Percentiles rank a stretch among this genome's conserved stretches.
Evolutionary conservation across 2,888 invertebrate species (phyloP).

Genomic region (Habrosyne pyritoides): DNA sequence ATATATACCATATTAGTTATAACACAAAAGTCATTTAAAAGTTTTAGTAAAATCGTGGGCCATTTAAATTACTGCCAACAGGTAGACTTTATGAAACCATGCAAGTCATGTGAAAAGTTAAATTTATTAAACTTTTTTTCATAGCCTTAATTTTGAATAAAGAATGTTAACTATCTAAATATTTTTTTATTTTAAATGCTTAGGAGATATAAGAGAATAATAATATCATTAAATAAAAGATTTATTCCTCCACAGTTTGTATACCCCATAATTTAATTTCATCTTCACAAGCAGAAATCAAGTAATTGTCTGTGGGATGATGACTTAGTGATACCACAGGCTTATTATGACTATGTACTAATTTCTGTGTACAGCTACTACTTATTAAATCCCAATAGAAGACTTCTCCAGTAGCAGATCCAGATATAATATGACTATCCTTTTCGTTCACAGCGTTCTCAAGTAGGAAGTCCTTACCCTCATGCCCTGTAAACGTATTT

Average conservation of each 20-base stretch:
- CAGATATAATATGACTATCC: slow-evolving; percentile 94
- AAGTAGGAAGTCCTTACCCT: slow-evolving; percentile 91
- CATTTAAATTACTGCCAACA: too few species aligned
- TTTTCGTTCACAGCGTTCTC: slow-evolving; percentile 93
- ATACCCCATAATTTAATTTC: slow-evolving; percentile 88
- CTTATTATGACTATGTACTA: slow-evolving; percentile 79
- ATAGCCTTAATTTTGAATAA: too few species aligned
- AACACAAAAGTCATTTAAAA: too few species aligned
- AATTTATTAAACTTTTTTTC: too few species aligned
- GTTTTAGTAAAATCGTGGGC: too few species aligned
- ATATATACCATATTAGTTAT: too few species aligned
- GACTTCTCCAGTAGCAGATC: slow-evolving; percentile 93
- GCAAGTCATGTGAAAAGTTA: too few species aligned
- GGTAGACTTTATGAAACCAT: too few species aligned
- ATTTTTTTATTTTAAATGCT: too few species aligned
- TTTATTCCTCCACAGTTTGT: slow-evolving; percentile 47
- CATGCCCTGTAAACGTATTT: slow-evolving; percentile 91
- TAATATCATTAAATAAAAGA: too few species aligned
- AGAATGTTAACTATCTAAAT: too few species aligned
- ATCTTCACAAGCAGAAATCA: slow-evolving; percentile 89
- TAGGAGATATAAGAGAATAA: too few species aligned
- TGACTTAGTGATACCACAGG: slow-evolving; percentile 91
- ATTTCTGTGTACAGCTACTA: slow-evolving; percentile 73
- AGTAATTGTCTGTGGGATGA: slow-evolving; percentile 89
- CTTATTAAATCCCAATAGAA: slow-evolving; percentile 96